Evolutionary conservation across 2,888 invertebrate species (phyloP).

Genomic region (Drosophila limbata): DNA sequence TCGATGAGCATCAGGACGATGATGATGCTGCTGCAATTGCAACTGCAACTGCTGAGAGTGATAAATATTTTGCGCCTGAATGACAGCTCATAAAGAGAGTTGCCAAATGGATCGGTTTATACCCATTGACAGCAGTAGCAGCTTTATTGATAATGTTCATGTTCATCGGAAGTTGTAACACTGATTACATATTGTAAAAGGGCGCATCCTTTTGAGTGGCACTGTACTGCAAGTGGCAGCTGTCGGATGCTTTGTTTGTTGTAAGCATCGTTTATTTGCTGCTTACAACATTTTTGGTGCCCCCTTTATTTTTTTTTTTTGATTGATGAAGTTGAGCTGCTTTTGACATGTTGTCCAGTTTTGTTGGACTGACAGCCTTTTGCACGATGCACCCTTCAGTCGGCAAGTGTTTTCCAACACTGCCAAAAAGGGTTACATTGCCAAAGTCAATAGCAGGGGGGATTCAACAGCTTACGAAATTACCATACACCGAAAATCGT

Average conservation of each 20-base stretch:
- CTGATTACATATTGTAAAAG: constrained; percentile 34
- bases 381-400: constrained; percentile 33
- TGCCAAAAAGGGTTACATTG: constrained; percentile 57
- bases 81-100: constrained; percentile 68
- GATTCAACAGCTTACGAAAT: constrained; percentile 69
- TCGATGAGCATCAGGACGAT: constrained; percentile 1
- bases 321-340: constrained; percentile 49
- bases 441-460: constrained; percentile 54
- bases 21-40: not conserved
- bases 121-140: constrained; percentile 25
- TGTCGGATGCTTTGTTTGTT: constrained; percentile 61
- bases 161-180: constrained; percentile 51
- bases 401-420: constrained; percentile 50
- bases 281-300: constrained; percentile 30
- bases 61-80: constrained; percentile 73
- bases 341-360: constrained; percentile 45
- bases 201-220: constrained; percentile 65
- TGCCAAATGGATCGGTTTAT: constrained; percentile 6
- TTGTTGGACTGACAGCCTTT: constrained; percentile 16
- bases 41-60: constrained; percentile 54
- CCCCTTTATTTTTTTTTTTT: constrained; percentile 34
- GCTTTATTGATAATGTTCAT: constrained; percentile 52
- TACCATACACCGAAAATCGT: constrained; percentile 41
- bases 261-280: constrained; percentile 54
- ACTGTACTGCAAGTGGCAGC: constrained; percentile 68